phyloP scores from a whole-genome alignment of 2,113 vertebrate genomes.

The Todiramphus saurophagus region DNA sequence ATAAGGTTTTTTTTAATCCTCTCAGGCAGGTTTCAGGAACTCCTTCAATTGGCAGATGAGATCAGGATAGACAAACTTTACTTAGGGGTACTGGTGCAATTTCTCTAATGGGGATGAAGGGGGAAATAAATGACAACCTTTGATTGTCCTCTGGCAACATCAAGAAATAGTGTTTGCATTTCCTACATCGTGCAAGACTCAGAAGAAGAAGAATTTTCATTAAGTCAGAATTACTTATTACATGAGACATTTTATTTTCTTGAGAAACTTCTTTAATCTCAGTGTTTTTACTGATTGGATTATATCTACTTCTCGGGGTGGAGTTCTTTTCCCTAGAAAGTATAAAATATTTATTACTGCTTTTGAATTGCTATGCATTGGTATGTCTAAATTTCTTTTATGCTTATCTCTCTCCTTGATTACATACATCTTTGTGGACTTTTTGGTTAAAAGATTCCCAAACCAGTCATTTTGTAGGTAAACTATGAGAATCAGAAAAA shows the following conservation, averaged over 20 bases:
- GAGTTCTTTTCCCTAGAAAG: background rate
- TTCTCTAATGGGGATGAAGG: background rate
- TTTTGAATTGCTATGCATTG: background rate
- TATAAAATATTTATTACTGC: background rate
- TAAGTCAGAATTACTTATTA: background rate
- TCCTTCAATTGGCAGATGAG: background rate
- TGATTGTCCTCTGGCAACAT: slow-evolving; percentile 8
- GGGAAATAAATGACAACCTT: background rate
- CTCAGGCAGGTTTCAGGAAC: background rate
- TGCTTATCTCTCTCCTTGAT: background rate
- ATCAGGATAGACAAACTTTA: background rate
- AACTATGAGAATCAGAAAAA: background rate
- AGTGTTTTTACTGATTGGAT: background rate
- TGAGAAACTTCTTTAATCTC: background rate
- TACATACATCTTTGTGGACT: accelerated
- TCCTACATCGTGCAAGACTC: background rate
- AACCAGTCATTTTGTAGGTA: background rate
- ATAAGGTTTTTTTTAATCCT: background rate
- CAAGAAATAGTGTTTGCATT: background rate
- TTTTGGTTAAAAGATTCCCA: background rate
- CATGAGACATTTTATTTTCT: background rate
- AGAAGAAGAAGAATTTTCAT: background rate
- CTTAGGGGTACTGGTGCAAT: background rate
- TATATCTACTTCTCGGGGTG: background rate
- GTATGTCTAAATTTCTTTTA: background rate